Conservation (phyloP, 2,113 vertebrate genomes). For the Hemiscyllium ocellatum region DNA sequence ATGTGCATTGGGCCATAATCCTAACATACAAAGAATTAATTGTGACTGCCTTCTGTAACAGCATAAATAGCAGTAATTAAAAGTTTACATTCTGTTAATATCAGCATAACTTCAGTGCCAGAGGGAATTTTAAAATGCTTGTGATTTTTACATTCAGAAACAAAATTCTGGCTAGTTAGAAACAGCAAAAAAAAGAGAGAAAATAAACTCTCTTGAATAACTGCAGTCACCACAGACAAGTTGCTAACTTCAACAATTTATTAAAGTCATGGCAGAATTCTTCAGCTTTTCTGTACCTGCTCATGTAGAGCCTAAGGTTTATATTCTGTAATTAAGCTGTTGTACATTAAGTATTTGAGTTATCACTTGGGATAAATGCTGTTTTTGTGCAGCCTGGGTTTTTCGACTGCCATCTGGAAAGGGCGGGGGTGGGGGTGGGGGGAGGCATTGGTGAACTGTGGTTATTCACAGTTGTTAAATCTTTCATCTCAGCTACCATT, state of each 20-base stretch:
- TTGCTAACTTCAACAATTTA: not conserved
- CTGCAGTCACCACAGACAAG: not conserved
- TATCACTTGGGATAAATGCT: not conserved
- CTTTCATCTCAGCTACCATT: not conserved
- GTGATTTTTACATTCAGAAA: not conserved
- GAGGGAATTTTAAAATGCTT: not conserved
- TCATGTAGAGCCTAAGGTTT: not conserved
- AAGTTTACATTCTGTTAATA: conserved; percentile 23
- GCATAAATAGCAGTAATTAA: not conserved
- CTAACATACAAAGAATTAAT: not conserved
- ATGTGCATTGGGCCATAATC: not conserved
- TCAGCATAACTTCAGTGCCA: not conserved
- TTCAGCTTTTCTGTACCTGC: too few species aligned
- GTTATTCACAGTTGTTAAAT: not conserved
- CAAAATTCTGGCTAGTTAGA: not conserved
- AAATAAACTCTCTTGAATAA: not conserved
- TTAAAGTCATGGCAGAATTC: too few species aligned
- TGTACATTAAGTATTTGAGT: not conserved
- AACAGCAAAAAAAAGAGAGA: not conserved
- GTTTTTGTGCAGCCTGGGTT: not conserved
- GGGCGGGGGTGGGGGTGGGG: too few species aligned
- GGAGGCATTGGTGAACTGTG: too few species aligned
- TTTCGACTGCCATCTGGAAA: not conserved
- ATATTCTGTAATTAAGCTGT: not conserved
- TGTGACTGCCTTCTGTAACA: not conserved